Evolutionary conservation across 2,888 invertebrate genomes (phyloP), one percentile per base, ranked within the genome.

Genomic region (Periphyllus acericola): DNA sequence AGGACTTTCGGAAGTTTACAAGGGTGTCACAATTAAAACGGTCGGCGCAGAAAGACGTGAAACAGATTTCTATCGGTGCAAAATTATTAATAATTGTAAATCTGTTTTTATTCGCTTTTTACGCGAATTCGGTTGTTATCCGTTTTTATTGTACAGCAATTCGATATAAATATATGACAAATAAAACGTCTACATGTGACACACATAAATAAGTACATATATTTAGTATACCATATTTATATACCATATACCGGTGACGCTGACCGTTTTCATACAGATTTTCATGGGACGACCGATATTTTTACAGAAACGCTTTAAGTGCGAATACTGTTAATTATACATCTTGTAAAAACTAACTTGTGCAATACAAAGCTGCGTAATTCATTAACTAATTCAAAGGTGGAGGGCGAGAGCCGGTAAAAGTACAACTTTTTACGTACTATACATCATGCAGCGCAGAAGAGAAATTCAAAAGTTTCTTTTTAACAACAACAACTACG

Each of bases 21-120:
- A 83, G 74, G 60, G 75, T 75, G 83, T 83, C 75, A 75, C 75
- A 75, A 83, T 83, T 83, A 83, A 75, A 80, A 60, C 36, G 21
- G 21, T 75, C 29, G 6, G 34, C 36, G 8, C n/a, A 72, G 9
- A 83, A 83, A 83, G 29, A 34, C 32, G 17, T 32, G 66, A 66
- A 40, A 32, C 4, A 25, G 25, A 66, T 46, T 55, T 72, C 55
- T 83, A 55, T 72, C 72, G n/a, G 19, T 25, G 71, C 34, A 34
- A n/a, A 55, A 52, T 72, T 60, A 25, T 60, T 32, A 72, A 74
- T 36, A 55, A 55, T n/a, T 8, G 3, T 32, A 36, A 25, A 25
- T 25, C 9, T 68, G 14, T 66, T n/a, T 81, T 46, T 46, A 29
- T 40, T 71, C 19, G 46, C 46, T 32, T 19, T 17, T 32, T 29